These are phyloP conservation scores for Dipodomys spectabilis DNA, from an alignment of 2,113 vertebrate species.

Conservation along the genomic window DNA sequence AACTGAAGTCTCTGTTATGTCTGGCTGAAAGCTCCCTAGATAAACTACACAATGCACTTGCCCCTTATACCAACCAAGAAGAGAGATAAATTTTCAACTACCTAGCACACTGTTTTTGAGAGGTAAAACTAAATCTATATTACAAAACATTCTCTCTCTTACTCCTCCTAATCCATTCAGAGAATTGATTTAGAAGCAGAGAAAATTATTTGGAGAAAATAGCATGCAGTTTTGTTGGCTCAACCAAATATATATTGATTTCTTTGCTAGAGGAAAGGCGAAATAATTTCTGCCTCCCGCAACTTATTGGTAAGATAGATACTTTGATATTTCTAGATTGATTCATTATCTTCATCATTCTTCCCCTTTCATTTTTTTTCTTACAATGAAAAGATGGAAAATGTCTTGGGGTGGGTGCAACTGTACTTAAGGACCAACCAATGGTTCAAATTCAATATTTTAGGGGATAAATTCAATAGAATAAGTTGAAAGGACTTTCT, in stretches of 20 bases:
- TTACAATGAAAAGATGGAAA: constrained; percentile 12
- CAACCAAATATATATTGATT: constrained; percentile 54
- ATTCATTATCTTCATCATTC: constrained; percentile 44
- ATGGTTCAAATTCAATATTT: not conserved
- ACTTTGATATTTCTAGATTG: constrained; percentile 41
- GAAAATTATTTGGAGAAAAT: constrained; percentile 15
- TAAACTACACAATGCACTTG: not conserved
- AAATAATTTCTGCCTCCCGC: constrained; percentile 15
- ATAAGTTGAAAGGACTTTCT: not conserved
- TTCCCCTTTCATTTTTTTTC: not conserved
- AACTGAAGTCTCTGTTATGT: constrained; percentile 11
- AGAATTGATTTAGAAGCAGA: constrained; percentile 54
- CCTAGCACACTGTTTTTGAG: not conserved
- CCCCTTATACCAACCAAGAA: constrained; percentile 2
- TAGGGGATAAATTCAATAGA: not conserved
- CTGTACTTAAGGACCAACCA: not conserved
- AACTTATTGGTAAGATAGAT: not conserved
- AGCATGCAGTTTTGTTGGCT: constrained; percentile 39
- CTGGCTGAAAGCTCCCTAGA: not conserved
- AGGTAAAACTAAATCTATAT: constrained; percentile 32
- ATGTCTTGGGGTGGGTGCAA: not conserved
- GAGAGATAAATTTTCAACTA: constrained; percentile 11
- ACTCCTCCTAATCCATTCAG: constrained; percentile 4
- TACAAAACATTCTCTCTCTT: constrained; percentile 36
- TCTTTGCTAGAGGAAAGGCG: constrained; percentile 30